Evolutionary conservation across 2,113 vertebrate species (phyloP).

Genomic region (Rhinolophus ferrumequinum): DNA sequence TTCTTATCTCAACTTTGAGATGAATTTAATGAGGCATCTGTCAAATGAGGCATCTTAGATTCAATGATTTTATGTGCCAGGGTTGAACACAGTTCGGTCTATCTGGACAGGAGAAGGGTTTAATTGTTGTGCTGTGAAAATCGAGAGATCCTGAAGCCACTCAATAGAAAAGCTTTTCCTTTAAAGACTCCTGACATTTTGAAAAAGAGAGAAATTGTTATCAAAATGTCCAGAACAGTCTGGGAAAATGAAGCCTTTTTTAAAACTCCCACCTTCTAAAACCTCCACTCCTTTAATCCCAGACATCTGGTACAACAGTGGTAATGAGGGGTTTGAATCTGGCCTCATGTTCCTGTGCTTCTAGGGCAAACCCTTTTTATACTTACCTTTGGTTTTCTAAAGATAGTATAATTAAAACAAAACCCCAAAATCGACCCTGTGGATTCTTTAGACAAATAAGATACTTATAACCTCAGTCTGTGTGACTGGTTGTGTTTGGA

Average conservation of each 20-base stretch:
- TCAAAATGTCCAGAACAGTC: constrained; percentile 48
- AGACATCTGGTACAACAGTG: background rate
- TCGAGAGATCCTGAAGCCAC: constrained; percentile 51
- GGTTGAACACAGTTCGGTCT: constrained; percentile 34
- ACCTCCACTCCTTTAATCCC: background rate
- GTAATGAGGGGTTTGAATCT: constrained; percentile 44
- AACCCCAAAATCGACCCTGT: background rate
- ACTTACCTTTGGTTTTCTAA: constrained; percentile 56
- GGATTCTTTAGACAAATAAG: constrained; percentile 1
- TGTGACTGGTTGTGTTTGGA: constrained; percentile 15
- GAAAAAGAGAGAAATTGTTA: constrained; percentile 59
- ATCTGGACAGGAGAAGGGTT: constrained; percentile 55
- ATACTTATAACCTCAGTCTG: background rate
- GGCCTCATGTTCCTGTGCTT: background rate
- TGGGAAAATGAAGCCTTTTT: constrained; percentile 54
- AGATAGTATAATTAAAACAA: constrained; percentile 25
- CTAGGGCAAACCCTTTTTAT: background rate
- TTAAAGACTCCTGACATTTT: constrained; percentile 64
- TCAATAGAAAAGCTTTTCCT: constrained; percentile 53
- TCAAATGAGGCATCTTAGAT: constrained; percentile 59
- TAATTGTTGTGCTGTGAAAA: constrained; percentile 47
- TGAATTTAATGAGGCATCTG: constrained; percentile 66
- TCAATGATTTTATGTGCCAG: constrained; percentile 65
- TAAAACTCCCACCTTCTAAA: constrained; percentile 25
- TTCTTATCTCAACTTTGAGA: constrained; percentile 40